Evolutionary conservation across 1,140 invertebrate species (phyloP), one percentile per base, ranked within the genome.

Genomic region (Eciton burchellii): DNA sequence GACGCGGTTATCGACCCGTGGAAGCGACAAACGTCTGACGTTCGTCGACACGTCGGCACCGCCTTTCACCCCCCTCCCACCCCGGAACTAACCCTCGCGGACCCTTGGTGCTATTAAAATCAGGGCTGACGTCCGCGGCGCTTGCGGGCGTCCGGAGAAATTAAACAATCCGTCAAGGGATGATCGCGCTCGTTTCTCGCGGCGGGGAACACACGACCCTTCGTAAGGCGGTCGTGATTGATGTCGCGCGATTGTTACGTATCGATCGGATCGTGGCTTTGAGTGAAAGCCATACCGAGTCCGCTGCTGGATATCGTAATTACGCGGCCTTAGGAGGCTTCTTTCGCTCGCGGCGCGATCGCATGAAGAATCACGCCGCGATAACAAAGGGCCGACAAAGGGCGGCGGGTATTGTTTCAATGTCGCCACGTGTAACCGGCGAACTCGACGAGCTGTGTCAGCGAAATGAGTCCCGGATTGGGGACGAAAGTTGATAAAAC

Each of bases 401-500:
- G 47, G 54, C 19, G 26, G 14, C 11, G 3, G 35, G 45, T 60
- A 59, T 84, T 84, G 74, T 84, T 57, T 71, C 24, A 19, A 8
- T 26, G 14, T 5, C 11, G 24, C 19, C 63, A 41, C 29, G 60
- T 43, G 19, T 76, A 76, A 65, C 43, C 35, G 65, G n/a, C n/a
- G n/a, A n/a, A n/a, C n/a, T 60, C 72, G 35, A 29, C 19, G 56
- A 47, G n/a, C 19, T 54, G n/a, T 56, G 43, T 62, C 41, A 71
- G 56, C 52, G 4, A 65, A 74, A 65, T 43, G 26, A 65, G 35
- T 71, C 43, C 26, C 65, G 35, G 56, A 70, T 19, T 57, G 41
- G 29, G 47, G 49, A 52, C 14, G 19, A 76, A 76, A 85, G 62
- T 82, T 65, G 56, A 16, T 71, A 26, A 26, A 62, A 85, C 70